A percentile compares a stretch with the other conserved stretches of the same genome.
Conservation (phyloP, 2,888 invertebrate genomes). For the Hydrotaea cyrtoneurina region DNA sequence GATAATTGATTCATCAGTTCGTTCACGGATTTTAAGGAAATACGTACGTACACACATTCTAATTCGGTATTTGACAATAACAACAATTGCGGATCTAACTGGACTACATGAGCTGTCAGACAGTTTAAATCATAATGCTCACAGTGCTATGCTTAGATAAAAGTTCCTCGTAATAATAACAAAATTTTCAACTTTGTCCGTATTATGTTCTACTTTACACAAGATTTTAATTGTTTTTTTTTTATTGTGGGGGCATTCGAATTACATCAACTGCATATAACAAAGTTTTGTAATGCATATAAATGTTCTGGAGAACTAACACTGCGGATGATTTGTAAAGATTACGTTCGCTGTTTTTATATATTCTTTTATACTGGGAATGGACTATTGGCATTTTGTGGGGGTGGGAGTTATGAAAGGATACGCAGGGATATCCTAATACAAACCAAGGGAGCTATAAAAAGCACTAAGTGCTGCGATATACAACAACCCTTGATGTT, state of each 20-base stretch:
- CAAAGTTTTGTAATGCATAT: neutral
- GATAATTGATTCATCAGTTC: too few species aligned
- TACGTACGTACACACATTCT: too few species aligned
- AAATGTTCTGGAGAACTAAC: neutral
- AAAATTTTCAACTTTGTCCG: too few species aligned
- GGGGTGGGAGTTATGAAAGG: neutral
- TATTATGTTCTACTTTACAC: too few species aligned
- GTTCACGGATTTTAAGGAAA: too few species aligned
- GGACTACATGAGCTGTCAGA: too few species aligned
- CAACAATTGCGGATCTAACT: too few species aligned
- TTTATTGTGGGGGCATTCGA: neutral
- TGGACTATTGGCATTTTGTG: neutral
- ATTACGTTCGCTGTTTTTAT: neutral
- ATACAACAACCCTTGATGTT: constrained; percentile 43
- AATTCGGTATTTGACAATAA: too few species aligned
- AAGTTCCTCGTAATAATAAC: too few species aligned
- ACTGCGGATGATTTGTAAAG: neutral
- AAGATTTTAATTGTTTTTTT: neutral
- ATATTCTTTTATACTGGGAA: neutral
- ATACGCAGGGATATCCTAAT: neutral
- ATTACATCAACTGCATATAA: constrained; percentile 7
- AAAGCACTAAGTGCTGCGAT: constrained; percentile 7
- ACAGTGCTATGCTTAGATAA: too few species aligned
- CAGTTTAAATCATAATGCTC: too few species aligned
- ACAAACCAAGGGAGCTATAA: constrained; percentile 18